Evolutionary conservation across 2,888 invertebrate genomes (phyloP).

Genomic region (Amblyjoppa proteus): DNA sequence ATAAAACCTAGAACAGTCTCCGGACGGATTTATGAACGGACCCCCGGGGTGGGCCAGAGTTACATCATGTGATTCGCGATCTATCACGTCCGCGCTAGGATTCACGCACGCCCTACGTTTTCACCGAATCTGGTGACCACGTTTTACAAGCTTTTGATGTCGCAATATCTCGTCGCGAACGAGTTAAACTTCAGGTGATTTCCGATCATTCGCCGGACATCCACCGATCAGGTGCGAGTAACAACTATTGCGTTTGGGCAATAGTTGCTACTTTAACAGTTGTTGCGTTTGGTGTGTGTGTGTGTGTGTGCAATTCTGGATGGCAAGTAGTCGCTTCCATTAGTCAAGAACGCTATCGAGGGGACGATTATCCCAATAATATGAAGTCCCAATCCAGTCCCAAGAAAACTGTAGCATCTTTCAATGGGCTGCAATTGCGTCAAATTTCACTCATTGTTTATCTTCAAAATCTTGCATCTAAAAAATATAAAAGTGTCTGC

Average conservation of each 20-base stretch:
- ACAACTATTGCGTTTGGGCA: neutral
- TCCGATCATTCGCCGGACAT: neutral
- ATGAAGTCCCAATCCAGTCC: no score
- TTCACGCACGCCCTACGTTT: constrained; percentile 6
- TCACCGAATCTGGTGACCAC: constrained; percentile 25
- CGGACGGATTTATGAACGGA: constrained; percentile 61
- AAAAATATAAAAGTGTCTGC: no score
- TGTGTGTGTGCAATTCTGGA: neutral
- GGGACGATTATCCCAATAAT: no score
- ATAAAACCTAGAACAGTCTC: constrained; percentile 63
- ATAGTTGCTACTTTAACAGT: no score
- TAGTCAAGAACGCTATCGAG: no score
- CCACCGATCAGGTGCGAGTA: neutral
- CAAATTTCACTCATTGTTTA: no score
- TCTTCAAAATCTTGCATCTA: no score
- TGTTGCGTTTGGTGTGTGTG: no score
- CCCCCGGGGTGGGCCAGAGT: constrained; percentile 23
- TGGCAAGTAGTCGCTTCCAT: neutral
- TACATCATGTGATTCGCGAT: constrained; percentile 47
- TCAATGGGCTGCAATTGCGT: no score
- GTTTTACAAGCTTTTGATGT: constrained; percentile 40
- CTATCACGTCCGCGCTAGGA: constrained; percentile 30
- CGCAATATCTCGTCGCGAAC: constrained; percentile 8
- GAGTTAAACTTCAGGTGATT: constrained; percentile 21
- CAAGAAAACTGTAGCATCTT: no score